phyloP scores from a whole-genome alignment of 2,113 vertebrate species.

The Paracanthobrama guichenoti region DNA sequence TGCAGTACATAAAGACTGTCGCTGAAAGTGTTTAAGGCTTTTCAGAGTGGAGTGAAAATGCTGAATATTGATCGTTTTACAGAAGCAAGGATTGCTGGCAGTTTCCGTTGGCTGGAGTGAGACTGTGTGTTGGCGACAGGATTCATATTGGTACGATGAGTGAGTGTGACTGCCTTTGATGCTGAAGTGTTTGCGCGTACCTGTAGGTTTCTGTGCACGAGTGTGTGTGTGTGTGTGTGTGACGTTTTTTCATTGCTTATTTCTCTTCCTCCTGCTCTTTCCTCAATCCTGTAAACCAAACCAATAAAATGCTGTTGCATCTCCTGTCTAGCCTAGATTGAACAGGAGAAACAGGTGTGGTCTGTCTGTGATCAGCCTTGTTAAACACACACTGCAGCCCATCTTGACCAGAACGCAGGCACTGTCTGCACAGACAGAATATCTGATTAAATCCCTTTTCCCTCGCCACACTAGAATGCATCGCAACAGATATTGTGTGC shows the following conservation, averaged over 20 bases:
- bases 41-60: conserved; percentile 30
- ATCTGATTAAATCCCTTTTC: conserved; percentile 27
- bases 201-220: conserved; percentile 20
- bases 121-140: conserved; percentile 45
- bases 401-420: conserved; percentile 29
- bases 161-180: conserved; percentile 24
- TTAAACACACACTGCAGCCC: conserved; percentile 41
- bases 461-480: conserved; percentile 13
- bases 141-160: conserved; percentile 14
- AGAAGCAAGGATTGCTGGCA: conserved; percentile 35
- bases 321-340: conserved; percentile 14
- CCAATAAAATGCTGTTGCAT: conserved; percentile 40
- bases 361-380: conserved; percentile 35
- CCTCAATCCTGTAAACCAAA: conserved; percentile 15
- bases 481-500: neutral
- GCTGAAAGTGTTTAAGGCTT: neutral
- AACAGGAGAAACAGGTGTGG: conserved; percentile 37
- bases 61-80: conserved; percentile 25
- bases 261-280: conserved; percentile 3
- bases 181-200: conserved; percentile 17
- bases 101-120: conserved; percentile 69
- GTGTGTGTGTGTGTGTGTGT: neutral
- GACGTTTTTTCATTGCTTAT: neutral
- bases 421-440: conserved; percentile 9
- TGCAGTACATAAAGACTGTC: conserved; percentile 19